phyloP scores from a whole-genome alignment of 2,113 vertebrate genomes.

The Osmerus eperlanus region DNA sequence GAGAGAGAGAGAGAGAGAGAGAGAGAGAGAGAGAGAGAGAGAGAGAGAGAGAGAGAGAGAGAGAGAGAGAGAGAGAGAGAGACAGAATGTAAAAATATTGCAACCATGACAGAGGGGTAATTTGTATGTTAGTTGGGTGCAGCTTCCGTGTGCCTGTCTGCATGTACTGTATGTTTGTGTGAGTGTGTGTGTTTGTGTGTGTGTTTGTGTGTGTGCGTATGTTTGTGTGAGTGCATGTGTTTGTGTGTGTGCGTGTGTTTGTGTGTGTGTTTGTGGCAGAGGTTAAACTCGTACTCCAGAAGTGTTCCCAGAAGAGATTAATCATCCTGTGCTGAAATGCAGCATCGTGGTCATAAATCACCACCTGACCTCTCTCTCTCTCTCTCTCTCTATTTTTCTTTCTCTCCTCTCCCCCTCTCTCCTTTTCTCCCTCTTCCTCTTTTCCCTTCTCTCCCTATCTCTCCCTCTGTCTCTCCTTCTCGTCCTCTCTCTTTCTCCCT shows the following conservation, averaged over 20 bases:
- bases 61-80: conserved; percentile 23
- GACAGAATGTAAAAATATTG: not conserved
- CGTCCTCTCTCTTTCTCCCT: conserved; percentile 1
- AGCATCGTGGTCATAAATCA: conserved; percentile 76
- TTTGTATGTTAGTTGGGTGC: not conserved
- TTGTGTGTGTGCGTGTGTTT: conserved; percentile 25
- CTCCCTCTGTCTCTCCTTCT: not conserved
- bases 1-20: conserved; percentile 13
- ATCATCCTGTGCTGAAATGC: conserved; percentile 74
- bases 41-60: not conserved
- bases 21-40: too few relatives aligned
- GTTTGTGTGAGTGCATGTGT: conserved; percentile 20
- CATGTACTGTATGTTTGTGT: conserved; percentile 36
- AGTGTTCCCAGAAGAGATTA: conserved; percentile 81
- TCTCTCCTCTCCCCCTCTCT: not conserved
- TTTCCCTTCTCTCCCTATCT: conserved; percentile 2
- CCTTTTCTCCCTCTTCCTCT: not conserved
- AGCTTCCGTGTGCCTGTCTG: conserved; percentile 46
- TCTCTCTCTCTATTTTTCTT: conserved; percentile 24
- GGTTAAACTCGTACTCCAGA: conserved; percentile 78
- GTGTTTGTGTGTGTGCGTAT: not conserved
- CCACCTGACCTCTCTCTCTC: conserved; percentile 67
- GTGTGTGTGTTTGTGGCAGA: conserved; percentile 60
- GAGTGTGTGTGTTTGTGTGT: not conserved
- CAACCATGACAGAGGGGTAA: not conserved